These are phyloP conservation scores for Neoseiulus cucumeris DNA, from an alignment of 1,140 invertebrate species.

Conservation along the genomic window DNA sequence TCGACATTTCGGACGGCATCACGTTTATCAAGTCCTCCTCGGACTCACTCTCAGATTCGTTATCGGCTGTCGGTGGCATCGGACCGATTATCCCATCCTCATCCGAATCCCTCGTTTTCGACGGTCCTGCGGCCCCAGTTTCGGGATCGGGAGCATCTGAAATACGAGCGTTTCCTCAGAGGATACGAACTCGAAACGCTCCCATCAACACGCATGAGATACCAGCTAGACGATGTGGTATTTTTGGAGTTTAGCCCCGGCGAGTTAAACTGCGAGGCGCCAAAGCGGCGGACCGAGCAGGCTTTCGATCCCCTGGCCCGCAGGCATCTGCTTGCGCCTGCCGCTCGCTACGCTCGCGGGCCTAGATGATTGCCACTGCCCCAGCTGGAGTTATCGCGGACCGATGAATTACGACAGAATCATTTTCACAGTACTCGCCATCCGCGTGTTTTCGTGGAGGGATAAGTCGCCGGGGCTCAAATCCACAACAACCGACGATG, in stretches of 20 bases:
- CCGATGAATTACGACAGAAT: no score
- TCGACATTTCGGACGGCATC: conserved; percentile 35
- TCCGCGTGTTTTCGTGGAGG: no score
- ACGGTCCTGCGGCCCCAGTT: neutral
- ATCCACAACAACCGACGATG: no score
- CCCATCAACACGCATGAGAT: neutral
- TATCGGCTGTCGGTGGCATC: conserved; percentile 20
- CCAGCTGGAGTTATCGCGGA: neutral
- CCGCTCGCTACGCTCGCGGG: neutral
- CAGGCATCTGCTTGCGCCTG: no score
- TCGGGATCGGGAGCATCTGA: neutral
- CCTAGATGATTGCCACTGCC: neutral
- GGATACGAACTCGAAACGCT: neutral
- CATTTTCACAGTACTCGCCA: no score
- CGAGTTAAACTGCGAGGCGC: no score
- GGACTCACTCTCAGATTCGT: conserved; percentile 18
- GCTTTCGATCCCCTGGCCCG: no score
- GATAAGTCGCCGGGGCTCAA: no score
- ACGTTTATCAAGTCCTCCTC: conserved; percentile 33
- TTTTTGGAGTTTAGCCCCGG: no score
- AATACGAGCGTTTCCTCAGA: neutral
- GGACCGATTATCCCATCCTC: conserved; percentile 24
- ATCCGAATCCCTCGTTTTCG: conserved; percentile 9
- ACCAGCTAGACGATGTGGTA: neutral
- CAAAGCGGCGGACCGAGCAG: no score